Evolutionary conservation across 2,113 vertebrate genomes (phyloP), one percentile per base, ranked within the genome.

Genomic region (Phycodurus eques): DNA sequence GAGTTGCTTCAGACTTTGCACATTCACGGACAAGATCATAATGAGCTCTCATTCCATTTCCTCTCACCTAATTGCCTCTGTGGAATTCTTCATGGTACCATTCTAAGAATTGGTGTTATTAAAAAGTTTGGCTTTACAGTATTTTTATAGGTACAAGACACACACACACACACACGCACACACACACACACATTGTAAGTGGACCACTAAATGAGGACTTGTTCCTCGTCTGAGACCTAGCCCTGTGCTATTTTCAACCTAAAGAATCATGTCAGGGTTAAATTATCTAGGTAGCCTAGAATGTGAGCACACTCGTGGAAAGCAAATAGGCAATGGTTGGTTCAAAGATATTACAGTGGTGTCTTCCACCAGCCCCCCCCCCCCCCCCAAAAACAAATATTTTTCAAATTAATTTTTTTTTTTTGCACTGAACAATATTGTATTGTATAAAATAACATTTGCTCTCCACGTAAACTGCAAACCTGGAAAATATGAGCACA

Each of bases 221-320:
- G 75, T 70, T 59, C 76, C 82, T 88, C 90, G 82, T 89, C 83
- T 86, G 90, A 91, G 90, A 91, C 88, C 74, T 89, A 89, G 83
- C 90, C 90, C 43, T 13, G 72, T 83, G 86, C 87, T 88, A 91
- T 89, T 91, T 90, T 89, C 83, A 76, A 88, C 73, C 71, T 61
- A 53, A 35, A 19, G 64, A 88, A 89, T 64, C 81, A 72, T 91
- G 90, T 90, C 90, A 91, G 88, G 87, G 88, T 88, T 80, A 84
- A 17, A 71, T 74, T 83, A 89, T 88, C 70, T 82, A 85, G 88
- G 86, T 87, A 89, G 81, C 88, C 83, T 53, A 74, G 79, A 90
- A 90, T 76, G 42, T 75, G 79, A 74, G 20, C 9, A 53, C 4
- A 59, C 75, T 79, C 76, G 72, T 74, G 35, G 49, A 53, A 69